These are phyloP conservation scores for Anguilla rostrata DNA, from an alignment of 2,113 vertebrate genomes.

Conservation along the genomic window DNA sequence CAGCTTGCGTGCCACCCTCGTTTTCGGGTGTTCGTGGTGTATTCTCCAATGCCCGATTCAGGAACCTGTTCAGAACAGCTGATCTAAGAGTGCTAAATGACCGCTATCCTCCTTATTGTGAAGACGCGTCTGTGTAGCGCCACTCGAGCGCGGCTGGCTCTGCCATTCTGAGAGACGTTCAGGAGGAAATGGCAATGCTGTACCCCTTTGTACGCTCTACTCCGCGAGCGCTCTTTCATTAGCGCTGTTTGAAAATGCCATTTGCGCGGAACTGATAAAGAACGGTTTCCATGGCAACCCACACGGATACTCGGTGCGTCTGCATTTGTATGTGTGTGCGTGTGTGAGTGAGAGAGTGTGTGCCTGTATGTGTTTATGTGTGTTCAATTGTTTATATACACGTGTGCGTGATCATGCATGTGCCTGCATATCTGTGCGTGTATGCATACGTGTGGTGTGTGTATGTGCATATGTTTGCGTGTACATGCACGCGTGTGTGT, in stretches of 20 bases:
- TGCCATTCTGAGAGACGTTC: background rate
- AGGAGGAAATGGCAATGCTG: background rate
- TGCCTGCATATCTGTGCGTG: background rate
- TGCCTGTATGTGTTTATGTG: background rate
- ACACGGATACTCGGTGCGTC: background rate
- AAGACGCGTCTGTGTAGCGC: background rate
- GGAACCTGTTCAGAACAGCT: background rate
- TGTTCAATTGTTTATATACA: background rate
- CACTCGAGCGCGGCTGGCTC: background rate
- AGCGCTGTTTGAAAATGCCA: background rate
- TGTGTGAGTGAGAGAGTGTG: background rate
- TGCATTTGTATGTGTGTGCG: background rate
- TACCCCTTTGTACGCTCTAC: background rate
- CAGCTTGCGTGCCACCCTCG: background rate
- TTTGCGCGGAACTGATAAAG: conserved; percentile 9
- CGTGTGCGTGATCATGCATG: background rate
- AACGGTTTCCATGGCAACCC: conserved; percentile 3
- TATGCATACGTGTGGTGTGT: background rate
- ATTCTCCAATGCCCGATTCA: background rate
- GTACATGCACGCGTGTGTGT: no score
- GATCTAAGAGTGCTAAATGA: background rate
- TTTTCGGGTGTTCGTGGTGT: background rate
- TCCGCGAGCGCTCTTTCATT: background rate
- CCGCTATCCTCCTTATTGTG: background rate
- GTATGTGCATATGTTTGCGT: no score